phyloP scores from a whole-genome alignment of 2,113 vertebrate species.

The Chaenogobius annularis region DNA sequence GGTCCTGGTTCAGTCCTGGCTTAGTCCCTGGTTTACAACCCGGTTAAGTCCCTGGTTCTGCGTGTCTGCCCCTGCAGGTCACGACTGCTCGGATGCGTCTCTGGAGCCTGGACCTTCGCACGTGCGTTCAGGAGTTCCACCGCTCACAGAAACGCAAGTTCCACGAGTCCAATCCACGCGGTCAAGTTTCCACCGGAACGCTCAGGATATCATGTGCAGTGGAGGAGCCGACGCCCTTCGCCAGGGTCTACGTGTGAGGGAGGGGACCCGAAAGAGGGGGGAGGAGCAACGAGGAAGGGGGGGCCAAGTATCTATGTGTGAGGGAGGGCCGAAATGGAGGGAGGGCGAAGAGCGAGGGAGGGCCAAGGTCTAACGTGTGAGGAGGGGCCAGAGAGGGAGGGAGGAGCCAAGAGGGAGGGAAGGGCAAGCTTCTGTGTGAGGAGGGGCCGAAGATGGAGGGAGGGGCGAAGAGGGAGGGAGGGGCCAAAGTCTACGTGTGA shows the following conservation, averaged over 20 bases:
- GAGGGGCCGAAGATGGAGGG: too few relatives aligned
- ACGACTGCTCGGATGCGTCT: conserved; percentile 96
- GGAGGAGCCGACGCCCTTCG: conserved; percentile 94
- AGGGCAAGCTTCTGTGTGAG: too few relatives aligned
- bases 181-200: conserved; percentile 94
- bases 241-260: conserved; percentile 82
- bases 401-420: too few relatives aligned
- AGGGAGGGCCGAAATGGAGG: too few relatives aligned
- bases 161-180: conserved; percentile 93
- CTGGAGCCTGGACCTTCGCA: conserved; percentile 97
- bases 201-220: conserved; percentile 95
- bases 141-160: conserved; percentile 95
- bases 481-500: conserved; percentile 86
- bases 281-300: neutral
- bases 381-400: too few relatives aligned
- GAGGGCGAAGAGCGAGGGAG: too few relatives aligned
- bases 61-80: conserved; percentile 86
- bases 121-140: conserved; percentile 98
- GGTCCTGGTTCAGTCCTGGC: too few relatives aligned
- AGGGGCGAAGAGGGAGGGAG: too few relatives aligned
- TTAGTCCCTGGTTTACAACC: too few relatives aligned
- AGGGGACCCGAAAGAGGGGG: neutral
- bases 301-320: too few relatives aligned
- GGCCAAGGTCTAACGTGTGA: too few relatives aligned
- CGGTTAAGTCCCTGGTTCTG: too few relatives aligned